Evolutionary conservation across 2,113 vertebrate species (phyloP), one percentile per base, ranked within the genome.

Genomic region (Lucifuga dentata): DNA sequence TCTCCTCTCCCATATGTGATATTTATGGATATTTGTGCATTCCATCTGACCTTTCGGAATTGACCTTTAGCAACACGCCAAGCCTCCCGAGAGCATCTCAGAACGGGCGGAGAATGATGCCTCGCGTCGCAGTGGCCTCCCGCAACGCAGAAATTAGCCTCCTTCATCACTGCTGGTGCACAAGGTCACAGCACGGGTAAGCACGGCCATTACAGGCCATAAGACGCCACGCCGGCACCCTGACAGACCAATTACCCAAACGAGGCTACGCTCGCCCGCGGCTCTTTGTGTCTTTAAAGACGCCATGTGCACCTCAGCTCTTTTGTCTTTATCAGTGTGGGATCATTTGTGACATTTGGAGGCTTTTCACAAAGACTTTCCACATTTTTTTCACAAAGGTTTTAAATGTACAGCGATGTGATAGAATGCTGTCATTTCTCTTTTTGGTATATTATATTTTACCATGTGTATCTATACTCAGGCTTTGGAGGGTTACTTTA

Each of bases 221-320:
- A 50, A 81, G 60, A 23, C 74, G 43, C 20, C 46, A 36, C 49
- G 53, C 40, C 67, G 68, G 52, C 46, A 39, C 40, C 40, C 41
- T 76, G 86, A 86, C 84, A 84, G 56, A 26, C 26, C 68, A 73
- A 77, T 88, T 89, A 87, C 56, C 48, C 40, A 20, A 19, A 64
- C 67, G 64, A 45, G 45, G 80, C 49, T 44, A 9, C 2, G 41
- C 66, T 61, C 35, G 16, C 41, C 71, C 9, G 13, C 32, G 73
- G 72, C 60, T 67, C 48, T n/a, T 60, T 12, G 2, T 3, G 29
- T 69, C 36, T 71, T 68, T 49, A 73, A 65, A 55, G 66, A 75
- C 20, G 20, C 21, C 0, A 5, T 26, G 36, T 17, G 12, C 3
- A 1, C 21, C 29, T 60, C 23, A 1, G 19, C 29, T 60, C 26